Evolutionary conservation across 1,140 invertebrate species (phyloP).

Genomic region (Antheraea mylitta): DNA sequence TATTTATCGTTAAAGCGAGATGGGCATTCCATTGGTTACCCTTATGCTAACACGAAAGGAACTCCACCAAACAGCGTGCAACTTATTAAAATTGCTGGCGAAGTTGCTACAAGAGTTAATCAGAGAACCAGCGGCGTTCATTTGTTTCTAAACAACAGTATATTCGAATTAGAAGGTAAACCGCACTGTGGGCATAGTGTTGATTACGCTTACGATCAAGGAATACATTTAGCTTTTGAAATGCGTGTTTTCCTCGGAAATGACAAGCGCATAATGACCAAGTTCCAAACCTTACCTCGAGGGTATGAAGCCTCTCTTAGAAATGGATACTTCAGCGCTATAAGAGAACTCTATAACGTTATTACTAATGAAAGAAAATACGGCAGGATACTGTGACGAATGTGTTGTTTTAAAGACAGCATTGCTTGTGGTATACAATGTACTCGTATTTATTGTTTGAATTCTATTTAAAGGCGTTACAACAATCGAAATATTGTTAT

Average conservation of each 20-base stretch:
- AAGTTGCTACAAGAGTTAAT: constrained; percentile 52
- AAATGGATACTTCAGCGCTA: constrained; percentile 54
- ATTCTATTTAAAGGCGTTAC: too few relatives aligned
- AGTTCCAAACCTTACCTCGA: constrained; percentile 51
- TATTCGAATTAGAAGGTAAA: constrained; percentile 48
- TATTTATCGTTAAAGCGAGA: constrained; percentile 59
- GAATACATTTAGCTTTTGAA: constrained; percentile 47
- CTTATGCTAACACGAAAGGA: constrained; percentile 36
- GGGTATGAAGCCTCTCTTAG: constrained; percentile 46
- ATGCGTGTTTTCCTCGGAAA: constrained; percentile 58
- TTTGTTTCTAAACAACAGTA: constrained; percentile 49
- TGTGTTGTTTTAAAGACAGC: not conserved
- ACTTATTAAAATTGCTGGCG: constrained; percentile 34
- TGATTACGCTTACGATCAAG: constrained; percentile 48
- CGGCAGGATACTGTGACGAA: constrained; percentile 13
- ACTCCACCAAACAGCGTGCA: constrained; percentile 13
- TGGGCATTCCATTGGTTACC: constrained; percentile 56
- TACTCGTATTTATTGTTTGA: too few relatives aligned
- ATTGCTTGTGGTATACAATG: too few relatives aligned
- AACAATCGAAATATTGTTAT: not conserved
- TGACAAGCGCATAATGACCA: constrained; percentile 43
- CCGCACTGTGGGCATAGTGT: constrained; percentile 59
- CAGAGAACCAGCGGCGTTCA: constrained; percentile 47
- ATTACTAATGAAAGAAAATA: constrained; percentile 45
- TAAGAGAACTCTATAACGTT: constrained; percentile 54